These are phyloP conservation scores for Apodemia duryi DNA, from an alignment of 2,888 invertebrate species.

Conservation along the genomic window DNA sequence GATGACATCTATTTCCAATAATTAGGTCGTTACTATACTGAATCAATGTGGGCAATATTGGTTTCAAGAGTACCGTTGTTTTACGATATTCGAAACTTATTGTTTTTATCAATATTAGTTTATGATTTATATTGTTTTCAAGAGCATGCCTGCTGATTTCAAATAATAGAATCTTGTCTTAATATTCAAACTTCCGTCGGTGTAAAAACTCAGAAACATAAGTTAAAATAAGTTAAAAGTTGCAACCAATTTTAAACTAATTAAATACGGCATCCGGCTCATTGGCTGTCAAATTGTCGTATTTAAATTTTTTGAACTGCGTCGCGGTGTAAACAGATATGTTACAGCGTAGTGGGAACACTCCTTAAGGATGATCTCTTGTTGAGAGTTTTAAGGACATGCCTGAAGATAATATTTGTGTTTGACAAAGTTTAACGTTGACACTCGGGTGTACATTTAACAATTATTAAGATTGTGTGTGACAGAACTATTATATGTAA, in stretches of 20 bases:
- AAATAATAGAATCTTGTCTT: neutral
- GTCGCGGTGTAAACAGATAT: slow-evolving; percentile 48
- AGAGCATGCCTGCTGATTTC: neutral
- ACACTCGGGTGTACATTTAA: too few relatives aligned
- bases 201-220: neutral
- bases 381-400: slow-evolving; percentile 18
- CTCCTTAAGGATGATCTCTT: slow-evolving; percentile 10
- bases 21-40: too few relatives aligned
- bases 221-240: slow-evolving; percentile 37
- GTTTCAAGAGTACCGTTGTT: too few relatives aligned
- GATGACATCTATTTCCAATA: too few relatives aligned
- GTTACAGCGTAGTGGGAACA: slow-evolving; percentile 46
- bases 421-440: too few relatives aligned
- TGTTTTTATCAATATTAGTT: too few relatives aligned
- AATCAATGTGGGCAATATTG: too few relatives aligned
- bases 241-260: slow-evolving; percentile 66
- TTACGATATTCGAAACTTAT: too few relatives aligned
- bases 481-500: too few relatives aligned
- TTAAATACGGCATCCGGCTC: slow-evolving; percentile 70
- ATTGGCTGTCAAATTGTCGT: slow-evolving; percentile 66
- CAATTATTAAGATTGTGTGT: too few relatives aligned
- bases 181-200: neutral
- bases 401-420: neutral
- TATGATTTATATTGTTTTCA: too few relatives aligned
- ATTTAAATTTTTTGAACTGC: slow-evolving; percentile 37